Conservation (phyloP, 2,888 invertebrate genomes). For the Epirrhoe tristata region DNA sequence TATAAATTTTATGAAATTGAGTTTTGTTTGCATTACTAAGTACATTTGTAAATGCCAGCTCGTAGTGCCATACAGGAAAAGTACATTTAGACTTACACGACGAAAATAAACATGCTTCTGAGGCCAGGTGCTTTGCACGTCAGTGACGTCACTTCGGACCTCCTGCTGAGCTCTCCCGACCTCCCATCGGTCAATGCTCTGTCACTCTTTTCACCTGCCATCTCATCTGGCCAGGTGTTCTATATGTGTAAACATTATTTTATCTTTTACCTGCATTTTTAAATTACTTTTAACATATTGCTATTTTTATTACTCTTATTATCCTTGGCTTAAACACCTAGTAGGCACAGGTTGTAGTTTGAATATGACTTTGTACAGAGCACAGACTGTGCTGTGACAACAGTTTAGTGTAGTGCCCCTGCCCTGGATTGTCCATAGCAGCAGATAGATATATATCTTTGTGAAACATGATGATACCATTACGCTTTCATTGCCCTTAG, state of each 20-base stretch:
- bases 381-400: neutral
- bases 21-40: too few species aligned
- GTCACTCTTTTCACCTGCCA: slow-evolving; percentile 27
- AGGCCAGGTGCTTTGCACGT: slow-evolving; percentile 20
- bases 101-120: slow-evolving; percentile 18
- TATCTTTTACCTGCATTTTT: slow-evolving; percentile 6
- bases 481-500: slow-evolving; percentile 49
- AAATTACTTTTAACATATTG: neutral
- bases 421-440: slow-evolving; percentile 19
- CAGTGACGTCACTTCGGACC: slow-evolving; percentile 21
- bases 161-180: slow-evolving; percentile 28
- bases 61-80: neutral
- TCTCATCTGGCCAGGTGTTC: slow-evolving; percentile 25
- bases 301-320: too few species aligned
- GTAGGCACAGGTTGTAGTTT: neutral
- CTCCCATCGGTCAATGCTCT: slow-evolving; percentile 31
- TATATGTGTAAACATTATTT: slow-evolving; percentile 5
- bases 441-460: slow-evolving; percentile 50
- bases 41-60: neutral
- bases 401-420: slow-evolving; percentile 1
- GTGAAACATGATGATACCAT: slow-evolving; percentile 52
- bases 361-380: neutral
- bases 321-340: too few species aligned
- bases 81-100: slow-evolving; percentile 1
- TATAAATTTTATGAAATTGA: too few species aligned